A percentile compares a stretch with the other conserved stretches of the same genome.
Evolutionary conservation across 2,888 invertebrate species (phyloP).

Genomic region (Drosophila silvestris): DNA sequence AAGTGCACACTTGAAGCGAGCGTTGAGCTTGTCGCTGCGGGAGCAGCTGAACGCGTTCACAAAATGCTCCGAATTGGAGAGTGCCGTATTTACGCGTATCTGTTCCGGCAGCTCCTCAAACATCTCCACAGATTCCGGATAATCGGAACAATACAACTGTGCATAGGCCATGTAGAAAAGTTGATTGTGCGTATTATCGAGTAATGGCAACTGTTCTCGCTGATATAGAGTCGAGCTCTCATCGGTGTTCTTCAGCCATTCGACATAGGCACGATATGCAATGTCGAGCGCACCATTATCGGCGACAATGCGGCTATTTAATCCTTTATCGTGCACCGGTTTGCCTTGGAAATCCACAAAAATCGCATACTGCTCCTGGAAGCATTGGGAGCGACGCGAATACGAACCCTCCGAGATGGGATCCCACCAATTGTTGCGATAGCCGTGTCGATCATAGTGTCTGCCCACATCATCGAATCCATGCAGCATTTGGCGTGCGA

Average conservation of each 20-base stretch:
- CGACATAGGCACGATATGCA: conserved; percentile 80
- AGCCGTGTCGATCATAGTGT: conserved; percentile 77
- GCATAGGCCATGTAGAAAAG: conserved; percentile 82
- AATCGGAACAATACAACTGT: conserved; percentile 82
- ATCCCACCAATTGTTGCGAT: conserved; percentile 82
- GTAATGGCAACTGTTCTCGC: conserved; percentile 74
- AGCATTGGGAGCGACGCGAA: conserved; percentile 75
- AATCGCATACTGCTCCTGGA: conserved; percentile 75
- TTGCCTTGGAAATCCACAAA: conserved; percentile 69
- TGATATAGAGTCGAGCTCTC: conserved; percentile 61
- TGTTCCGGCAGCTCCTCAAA: conserved; percentile 75
- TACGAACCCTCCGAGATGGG: conserved; percentile 63
- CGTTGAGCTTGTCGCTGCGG: conserved; percentile 74
- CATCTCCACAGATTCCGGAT: conserved; percentile 64
- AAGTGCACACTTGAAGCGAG: conserved; percentile 78
- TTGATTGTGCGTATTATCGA: conserved; percentile 75
- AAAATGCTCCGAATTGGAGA: conserved; percentile 80
- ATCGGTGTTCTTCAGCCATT: conserved; percentile 78
- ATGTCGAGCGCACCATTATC: conserved; percentile 82
- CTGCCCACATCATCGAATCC: conserved; percentile 82
- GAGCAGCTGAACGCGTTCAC: conserved; percentile 72
- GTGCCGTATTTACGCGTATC: conserved; percentile 77
- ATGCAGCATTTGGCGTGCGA: conserved; percentile 82
- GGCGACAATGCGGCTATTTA: conserved; percentile 69
- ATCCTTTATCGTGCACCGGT: conserved; percentile 62